phyloP scores from a whole-genome alignment of 2,797 vertebrate genomes.

The Lepidocolaptes lacrymiger region DNA sequence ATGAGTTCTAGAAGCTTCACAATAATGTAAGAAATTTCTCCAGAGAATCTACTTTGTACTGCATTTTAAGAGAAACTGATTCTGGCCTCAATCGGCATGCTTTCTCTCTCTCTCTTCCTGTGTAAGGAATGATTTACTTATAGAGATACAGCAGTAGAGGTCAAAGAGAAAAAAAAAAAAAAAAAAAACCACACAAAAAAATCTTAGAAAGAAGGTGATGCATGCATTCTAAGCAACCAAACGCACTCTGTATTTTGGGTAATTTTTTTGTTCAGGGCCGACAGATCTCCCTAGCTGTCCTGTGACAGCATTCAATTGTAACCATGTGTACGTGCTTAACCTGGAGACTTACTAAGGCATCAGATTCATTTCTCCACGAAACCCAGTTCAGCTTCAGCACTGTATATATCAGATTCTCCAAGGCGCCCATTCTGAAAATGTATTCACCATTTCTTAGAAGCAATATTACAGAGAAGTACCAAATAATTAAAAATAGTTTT shows the following conservation, averaged over 20 bases:
- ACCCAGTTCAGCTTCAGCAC: neutral
- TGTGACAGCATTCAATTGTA: neutral
- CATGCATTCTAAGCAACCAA: neutral
- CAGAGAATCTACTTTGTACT: neutral
- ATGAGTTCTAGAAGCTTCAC: slow-evolving; percentile 33
- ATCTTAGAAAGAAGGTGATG: neutral
- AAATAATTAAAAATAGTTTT: neutral
- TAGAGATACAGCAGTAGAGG: neutral
- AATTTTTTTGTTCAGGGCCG: neutral
- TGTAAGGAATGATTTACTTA: neutral
- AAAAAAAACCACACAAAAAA: neutral
- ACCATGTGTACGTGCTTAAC: neutral
- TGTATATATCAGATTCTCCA: fast-evolving
- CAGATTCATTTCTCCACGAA: neutral
- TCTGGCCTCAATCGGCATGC: neutral
- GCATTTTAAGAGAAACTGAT: neutral
- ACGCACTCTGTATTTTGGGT: neutral
- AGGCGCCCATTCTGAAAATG: neutral
- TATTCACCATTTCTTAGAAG: neutral
- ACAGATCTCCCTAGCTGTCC: neutral
- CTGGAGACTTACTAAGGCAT: neutral
- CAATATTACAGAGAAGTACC: neutral
- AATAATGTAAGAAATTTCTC: neutral
- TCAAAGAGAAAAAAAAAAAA: neutral
- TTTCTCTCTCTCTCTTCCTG: neutral